These are phyloP conservation scores for Luffia ferchaultella DNA, from an alignment of 2,888 invertebrate genomes.

Conservation along the genomic window DNA sequence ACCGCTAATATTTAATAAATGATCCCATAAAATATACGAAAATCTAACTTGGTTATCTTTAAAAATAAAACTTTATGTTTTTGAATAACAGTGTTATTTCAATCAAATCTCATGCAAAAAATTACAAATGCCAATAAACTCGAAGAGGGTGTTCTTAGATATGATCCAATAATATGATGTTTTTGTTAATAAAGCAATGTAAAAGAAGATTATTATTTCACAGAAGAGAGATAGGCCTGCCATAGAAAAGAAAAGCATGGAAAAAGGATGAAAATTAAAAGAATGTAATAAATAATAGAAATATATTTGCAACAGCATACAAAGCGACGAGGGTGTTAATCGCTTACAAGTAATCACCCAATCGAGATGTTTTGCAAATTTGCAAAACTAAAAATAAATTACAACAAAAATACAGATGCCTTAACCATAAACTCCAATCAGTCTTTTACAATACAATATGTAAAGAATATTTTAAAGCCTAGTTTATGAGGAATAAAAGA, in stretches of 20 bases:
- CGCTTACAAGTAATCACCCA: conserved; percentile 7
- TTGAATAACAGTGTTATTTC: conserved; percentile 26
- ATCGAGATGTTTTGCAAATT: conserved; percentile 3
- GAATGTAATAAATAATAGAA: conserved; percentile 57
- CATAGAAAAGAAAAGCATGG: conserved; percentile 53
- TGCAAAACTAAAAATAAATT: conserved; percentile 19
- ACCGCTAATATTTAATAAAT: too few relatives aligned
- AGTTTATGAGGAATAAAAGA: not conserved
- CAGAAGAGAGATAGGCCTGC: conserved; percentile 42
- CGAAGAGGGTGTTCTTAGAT: conserved; percentile 32
- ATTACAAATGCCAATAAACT: conserved; percentile 50
- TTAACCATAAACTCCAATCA: conserved; percentile 23
- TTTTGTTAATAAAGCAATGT: not conserved
- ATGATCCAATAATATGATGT: conserved; percentile 13
- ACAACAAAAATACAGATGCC: conserved; percentile 33
- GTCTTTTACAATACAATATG: conserved; percentile 25
- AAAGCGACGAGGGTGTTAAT: conserved; percentile 45
- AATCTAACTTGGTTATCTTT: too few relatives aligned
- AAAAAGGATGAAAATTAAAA: conserved; percentile 62
- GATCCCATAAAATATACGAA: too few relatives aligned
- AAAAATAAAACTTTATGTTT: too few relatives aligned
- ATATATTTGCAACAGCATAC: conserved; percentile 64
- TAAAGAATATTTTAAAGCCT: not conserved
- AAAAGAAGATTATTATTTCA: conserved; percentile 6
- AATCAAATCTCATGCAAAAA: conserved; percentile 11